Evolutionary conservation across 2,888 invertebrate species (phyloP), one percentile per base, ranked within the genome.

Genomic region (Drosophila leonis): DNA sequence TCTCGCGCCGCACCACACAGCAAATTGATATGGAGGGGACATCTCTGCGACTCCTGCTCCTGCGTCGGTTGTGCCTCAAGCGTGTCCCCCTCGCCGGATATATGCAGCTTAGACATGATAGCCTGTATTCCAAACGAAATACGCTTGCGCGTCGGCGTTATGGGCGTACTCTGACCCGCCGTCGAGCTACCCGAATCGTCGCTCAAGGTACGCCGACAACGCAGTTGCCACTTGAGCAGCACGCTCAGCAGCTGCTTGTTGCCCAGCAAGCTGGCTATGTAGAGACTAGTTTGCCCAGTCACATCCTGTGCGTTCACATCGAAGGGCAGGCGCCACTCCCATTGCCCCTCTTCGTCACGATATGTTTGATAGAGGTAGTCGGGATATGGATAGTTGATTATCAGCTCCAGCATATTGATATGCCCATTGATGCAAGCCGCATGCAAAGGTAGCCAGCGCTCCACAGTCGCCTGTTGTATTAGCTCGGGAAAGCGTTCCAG

Each of bases 401-500:
- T 94, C 61, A 97, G 93, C 65, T 97, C 96, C 64, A 98, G 95
- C 37, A 98, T 94, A 13, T 95, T 91, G 31, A 95, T 94, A 92
- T 98, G 98, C 0, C 98, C 98, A 86, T 97, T 97, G 88, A 98
- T 97, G 73, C 97, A 96, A 46, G 98, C 98, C 9, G 98, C 98
- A 94, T 99, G 99, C 27, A 98, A 94, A 0, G 98, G 98, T 72
- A 98, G 93, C 97, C 98, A 98, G 84, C 96, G 95, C 92, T 98
- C 98, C 0, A 98, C 97, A 0, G 98, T 98, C 78, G 96, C 95
- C 94, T 96, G 96, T 94, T 96, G 96, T 15, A 97, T 95, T 78
- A 98, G 95, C 83, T 97, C 96, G 0, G 98, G 98, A 93, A 97
- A 98, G 86, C 96, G 95, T 90, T 95, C 94, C 15, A 98, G 93